phyloP scores from a whole-genome alignment of 2,888 invertebrate species.

The Poecilobothrus nobilitatus region DNA sequence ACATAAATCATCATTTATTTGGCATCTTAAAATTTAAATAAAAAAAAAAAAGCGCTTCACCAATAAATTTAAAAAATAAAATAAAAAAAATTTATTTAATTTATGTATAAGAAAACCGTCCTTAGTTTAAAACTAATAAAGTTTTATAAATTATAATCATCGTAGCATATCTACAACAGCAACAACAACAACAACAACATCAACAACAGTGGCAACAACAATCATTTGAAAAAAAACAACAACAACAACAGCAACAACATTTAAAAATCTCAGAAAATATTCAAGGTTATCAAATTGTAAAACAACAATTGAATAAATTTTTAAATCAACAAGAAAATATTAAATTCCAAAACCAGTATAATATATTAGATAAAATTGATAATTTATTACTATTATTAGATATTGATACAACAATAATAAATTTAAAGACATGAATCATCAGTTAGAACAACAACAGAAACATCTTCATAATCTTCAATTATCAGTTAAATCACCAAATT shows the following conservation, averaged over 20 bases:
- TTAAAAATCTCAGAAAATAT: not conserved
- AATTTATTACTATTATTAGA: not conserved
- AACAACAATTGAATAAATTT: not conserved
- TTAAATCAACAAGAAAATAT: not conserved
- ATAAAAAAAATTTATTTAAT: not conserved
- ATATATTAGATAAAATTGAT: not conserved
- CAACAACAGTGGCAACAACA: not conserved
- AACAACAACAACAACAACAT: too few species aligned
- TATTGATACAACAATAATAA: not conserved
- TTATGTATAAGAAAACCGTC: not conserved
- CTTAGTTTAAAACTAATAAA: not conserved
- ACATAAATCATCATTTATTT: constrained; percentile 1
- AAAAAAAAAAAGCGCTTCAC: not conserved
- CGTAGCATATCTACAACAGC: not conserved
- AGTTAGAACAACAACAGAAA: not conserved
- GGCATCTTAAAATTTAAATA: not conserved
- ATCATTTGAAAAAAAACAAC: not conserved
- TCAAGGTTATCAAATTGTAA: not conserved
- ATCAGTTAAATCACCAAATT: not conserved
- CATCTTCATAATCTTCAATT: constrained; percentile 1
- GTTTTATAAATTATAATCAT: constrained; percentile 1
- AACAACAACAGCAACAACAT: constrained; percentile 9
- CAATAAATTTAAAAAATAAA: not conserved
- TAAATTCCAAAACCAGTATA: not conserved
- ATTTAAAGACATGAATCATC: constrained; percentile 1